A percentile compares a stretch with the other conserved stretches of the same genome.
phyloP scores from a whole-genome alignment of 2,113 vertebrate genomes.

The Recurvirostra avosetta region DNA sequence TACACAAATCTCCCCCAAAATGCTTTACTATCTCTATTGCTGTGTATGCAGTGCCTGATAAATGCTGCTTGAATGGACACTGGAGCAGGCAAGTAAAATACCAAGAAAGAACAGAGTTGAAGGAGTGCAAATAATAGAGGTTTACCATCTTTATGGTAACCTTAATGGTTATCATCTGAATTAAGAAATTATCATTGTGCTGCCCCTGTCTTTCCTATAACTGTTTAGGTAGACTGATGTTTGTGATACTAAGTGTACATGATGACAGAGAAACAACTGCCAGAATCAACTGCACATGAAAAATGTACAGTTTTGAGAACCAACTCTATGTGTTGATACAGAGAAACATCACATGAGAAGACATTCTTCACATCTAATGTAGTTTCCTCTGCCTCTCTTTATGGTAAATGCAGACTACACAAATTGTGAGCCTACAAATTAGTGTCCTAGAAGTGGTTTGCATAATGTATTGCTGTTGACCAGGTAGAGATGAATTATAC shows the following conservation, averaged over 20 bases:
- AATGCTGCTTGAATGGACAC: neutral
- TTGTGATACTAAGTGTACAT: neutral
- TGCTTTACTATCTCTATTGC: neutral
- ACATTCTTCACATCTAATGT: neutral
- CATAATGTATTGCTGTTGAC: neutral
- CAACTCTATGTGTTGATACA: neutral
- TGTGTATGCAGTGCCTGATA: neutral
- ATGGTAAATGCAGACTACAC: neutral
- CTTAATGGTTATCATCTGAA: neutral
- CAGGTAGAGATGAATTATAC: neutral
- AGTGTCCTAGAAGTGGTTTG: neutral
- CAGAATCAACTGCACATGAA: neutral
- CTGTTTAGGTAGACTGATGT: neutral
- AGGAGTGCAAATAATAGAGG: neutral
- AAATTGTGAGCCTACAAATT: neutral
- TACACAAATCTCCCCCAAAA: neutral
- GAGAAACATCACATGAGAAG: neutral
- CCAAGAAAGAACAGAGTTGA: neutral
- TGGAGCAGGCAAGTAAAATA: neutral
- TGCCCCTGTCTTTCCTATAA: neutral
- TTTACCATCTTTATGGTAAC: neutral
- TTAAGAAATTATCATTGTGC: neutral
- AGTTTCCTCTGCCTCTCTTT: neutral
- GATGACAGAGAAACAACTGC: neutral
- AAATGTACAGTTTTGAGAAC: neutral